phyloP scores from a whole-genome alignment of 92 coral and sea anemone species.

The Epizoanthus scotinus region DNA sequence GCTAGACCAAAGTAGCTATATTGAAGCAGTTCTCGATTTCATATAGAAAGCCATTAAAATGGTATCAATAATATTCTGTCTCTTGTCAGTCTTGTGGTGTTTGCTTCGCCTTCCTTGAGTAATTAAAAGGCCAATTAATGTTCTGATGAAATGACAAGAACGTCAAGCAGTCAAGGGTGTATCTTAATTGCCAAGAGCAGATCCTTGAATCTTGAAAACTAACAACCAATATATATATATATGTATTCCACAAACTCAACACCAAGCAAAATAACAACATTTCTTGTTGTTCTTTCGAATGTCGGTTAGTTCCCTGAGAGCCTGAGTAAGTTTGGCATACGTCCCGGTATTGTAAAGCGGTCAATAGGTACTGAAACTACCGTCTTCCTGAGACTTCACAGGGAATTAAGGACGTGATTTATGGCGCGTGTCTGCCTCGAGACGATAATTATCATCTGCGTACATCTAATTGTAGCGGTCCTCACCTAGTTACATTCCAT shows the following conservation, averaged over 20 bases:
- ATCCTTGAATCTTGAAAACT: not conserved
- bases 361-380: not conserved
- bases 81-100: not conserved
- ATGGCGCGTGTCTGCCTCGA: slow-evolving; percentile 30
- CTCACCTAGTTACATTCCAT: not conserved
- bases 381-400: slow-evolving; percentile 24
- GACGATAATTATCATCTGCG: slow-evolving; percentile 15
- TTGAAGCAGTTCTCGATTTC: not conserved
- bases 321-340: not conserved
- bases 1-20: not conserved
- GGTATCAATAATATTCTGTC: slow-evolving; percentile 39
- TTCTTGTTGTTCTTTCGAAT: not conserved
- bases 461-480: slow-evolving; percentile 6
- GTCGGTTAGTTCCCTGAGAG: not conserved
- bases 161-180: not conserved
- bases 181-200: not conserved
- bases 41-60: slow-evolving; percentile 27
- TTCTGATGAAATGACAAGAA: slow-evolving; percentile 33
- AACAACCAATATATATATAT: not conserved
- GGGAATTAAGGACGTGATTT: slow-evolving; percentile 38
- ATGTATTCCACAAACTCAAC: not conserved
- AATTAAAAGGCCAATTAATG: slow-evolving; percentile 39
- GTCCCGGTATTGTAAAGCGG: not conserved
- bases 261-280: not conserved
- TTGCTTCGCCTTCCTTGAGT: slow-evolving; percentile 31